phyloP scores from a whole-genome alignment of 1,140 invertebrate genomes.

The Tetramorium alpestre region DNA sequence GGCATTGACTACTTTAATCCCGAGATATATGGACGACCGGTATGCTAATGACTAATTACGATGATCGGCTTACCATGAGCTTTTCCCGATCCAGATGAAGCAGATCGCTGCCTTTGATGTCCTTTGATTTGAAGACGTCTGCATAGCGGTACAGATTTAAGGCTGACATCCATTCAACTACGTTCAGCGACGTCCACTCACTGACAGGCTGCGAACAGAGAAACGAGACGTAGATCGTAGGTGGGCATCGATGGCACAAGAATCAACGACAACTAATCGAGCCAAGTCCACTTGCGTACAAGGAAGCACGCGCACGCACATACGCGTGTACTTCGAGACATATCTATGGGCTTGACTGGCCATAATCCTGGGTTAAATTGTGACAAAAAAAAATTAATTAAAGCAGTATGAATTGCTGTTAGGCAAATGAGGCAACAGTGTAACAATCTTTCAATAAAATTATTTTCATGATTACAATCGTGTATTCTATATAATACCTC shows the following conservation, averaged over 20 bases:
- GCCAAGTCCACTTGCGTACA: constrained; percentile 35
- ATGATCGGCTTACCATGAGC: constrained; percentile 87
- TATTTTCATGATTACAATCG: neutral
- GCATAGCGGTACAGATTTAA: constrained; percentile 90
- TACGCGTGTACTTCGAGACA: neutral
- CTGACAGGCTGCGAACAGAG: constrained; percentile 87
- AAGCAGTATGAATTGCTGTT: neutral
- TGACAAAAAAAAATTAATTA: neutral
- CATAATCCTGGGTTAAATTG: constrained; percentile 1
- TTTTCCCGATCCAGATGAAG: constrained; percentile 89
- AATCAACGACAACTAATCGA: constrained; percentile 19
- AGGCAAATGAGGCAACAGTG: neutral
- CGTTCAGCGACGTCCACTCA: constrained; percentile 90
- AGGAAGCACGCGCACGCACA: neutral
- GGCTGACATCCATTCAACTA: constrained; percentile 92
- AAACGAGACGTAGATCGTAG: constrained; percentile 21
- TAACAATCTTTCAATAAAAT: neutral
- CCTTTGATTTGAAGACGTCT: constrained; percentile 90
- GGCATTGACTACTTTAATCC: constrained; percentile 7
- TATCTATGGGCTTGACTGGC: neutral
- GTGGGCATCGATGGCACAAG: constrained; percentile 23
- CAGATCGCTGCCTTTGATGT: constrained; percentile 90
- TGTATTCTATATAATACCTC: neutral
- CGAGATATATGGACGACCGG: constrained; percentile 24
- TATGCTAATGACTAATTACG: constrained; percentile 48